Conservation (phyloP, 1,140 invertebrate genomes). For the Drosophila lacteicornis region DNA sequence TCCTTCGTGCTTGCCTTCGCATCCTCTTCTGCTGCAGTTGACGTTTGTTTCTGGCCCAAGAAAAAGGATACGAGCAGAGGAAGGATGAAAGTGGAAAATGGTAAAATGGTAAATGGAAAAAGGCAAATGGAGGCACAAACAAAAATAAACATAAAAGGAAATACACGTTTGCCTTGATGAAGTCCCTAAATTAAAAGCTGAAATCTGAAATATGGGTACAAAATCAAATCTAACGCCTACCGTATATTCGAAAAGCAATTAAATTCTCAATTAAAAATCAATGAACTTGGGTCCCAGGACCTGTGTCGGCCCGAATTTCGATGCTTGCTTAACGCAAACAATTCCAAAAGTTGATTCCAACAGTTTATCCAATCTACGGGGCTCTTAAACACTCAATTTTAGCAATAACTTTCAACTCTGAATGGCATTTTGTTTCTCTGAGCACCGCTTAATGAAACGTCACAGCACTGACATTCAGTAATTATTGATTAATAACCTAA, state of each 20-base stretch:
- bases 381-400: not conserved
- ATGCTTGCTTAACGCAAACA: not conserved
- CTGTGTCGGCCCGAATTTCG: not conserved
- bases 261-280: slow-evolving; percentile 26
- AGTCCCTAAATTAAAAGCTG: slow-evolving; percentile 32
- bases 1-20: slow-evolving; percentile 7
- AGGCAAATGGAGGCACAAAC: slow-evolving; percentile 20
- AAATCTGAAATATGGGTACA: slow-evolving; percentile 8
- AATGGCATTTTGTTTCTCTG: not conserved
- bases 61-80: slow-evolving; percentile 26
- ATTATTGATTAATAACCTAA: slow-evolving; percentile 1
- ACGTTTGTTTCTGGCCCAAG: slow-evolving; percentile 52
- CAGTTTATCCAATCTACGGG: not conserved
- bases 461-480: not conserved
- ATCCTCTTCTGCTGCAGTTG: slow-evolving; percentile 49
- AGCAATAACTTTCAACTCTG: not conserved
- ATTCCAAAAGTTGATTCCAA: not conserved
- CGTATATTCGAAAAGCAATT: slow-evolving; percentile 22
- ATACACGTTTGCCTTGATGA: slow-evolving; percentile 19
- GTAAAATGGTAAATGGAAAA: slow-evolving; percentile 11
- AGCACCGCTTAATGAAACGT: not conserved
- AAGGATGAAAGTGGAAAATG: slow-evolving; percentile 13
- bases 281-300: not conserved
- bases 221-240: slow-evolving; percentile 7
- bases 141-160: slow-evolving; percentile 49